Conservation (phyloP, 1,140 invertebrate species). For the Polyergus mexicanus region DNA sequence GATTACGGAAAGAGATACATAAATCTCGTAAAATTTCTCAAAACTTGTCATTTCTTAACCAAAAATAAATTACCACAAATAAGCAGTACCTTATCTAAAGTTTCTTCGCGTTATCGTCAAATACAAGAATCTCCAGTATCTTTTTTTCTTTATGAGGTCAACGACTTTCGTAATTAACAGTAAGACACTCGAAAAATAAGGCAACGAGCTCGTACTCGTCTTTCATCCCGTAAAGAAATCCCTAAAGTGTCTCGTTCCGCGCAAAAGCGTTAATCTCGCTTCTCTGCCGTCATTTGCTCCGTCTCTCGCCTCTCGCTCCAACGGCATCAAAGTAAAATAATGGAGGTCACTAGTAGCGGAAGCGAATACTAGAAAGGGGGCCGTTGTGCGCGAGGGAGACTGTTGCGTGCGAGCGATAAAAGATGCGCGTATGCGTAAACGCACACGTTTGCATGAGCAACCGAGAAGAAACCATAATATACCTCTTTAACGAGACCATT, state of each 20-base stretch:
- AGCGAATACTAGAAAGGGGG: constrained; percentile 55
- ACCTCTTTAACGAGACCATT: constrained; percentile 35
- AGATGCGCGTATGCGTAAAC: constrained; percentile 48
- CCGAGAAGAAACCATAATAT: constrained; percentile 23
- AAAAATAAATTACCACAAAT: constrained; percentile 22
- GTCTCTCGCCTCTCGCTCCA: constrained; percentile 43
- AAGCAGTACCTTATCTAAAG: neutral
- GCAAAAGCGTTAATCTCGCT: constrained; percentile 54
- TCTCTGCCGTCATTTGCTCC: constrained; percentile 56
- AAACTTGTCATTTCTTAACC: constrained; percentile 17
- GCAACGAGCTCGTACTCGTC: constrained; percentile 18
- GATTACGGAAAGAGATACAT: neutral
- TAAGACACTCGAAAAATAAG: constrained; percentile 53
- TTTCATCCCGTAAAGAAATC: constrained; percentile 64
- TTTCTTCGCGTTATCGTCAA: neutral
- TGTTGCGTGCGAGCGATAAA: constrained; percentile 57
- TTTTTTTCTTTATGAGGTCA: neutral
- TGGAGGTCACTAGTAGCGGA: constrained; percentile 55
- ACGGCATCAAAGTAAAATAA: constrained; percentile 73
- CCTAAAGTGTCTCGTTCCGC: constrained; percentile 67
- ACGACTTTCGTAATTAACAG: constrained; percentile 61
- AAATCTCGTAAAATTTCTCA: neutral
- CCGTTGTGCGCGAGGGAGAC: constrained; percentile 19
- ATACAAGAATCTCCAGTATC: neutral
- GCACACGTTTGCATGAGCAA: constrained; percentile 34